phyloP scores from a whole-genome alignment of 2,113 vertebrate species.

The Phodopus roborovskii region DNA sequence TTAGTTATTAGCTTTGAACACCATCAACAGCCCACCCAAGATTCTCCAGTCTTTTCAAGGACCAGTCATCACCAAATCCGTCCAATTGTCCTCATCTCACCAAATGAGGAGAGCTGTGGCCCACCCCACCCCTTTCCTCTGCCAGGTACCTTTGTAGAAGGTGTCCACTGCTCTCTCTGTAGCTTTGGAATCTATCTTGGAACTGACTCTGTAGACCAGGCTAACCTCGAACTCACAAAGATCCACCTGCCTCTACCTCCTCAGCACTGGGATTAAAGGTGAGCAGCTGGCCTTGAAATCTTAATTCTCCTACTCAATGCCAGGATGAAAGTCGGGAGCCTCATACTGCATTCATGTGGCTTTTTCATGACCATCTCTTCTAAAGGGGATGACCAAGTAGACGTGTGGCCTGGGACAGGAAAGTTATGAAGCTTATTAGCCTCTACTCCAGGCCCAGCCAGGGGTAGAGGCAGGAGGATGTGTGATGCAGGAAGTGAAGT shows the following conservation, averaged over 20 bases:
- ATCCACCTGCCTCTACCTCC: too few relatives aligned
- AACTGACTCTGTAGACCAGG: too few relatives aligned
- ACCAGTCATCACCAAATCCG: neutral
- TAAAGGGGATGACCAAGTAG: neutral
- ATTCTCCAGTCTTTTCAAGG: neutral
- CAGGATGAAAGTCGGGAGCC: neutral
- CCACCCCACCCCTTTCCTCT: neutral
- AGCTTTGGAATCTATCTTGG: too few relatives aligned
- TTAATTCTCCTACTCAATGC: neutral
- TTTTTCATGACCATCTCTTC: neutral
- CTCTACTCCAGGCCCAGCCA: neutral
- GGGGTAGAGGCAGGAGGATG: neutral
- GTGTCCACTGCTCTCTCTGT: neutral
- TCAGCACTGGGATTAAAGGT: too few relatives aligned
- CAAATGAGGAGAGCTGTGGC: neutral
- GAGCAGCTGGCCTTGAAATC: neutral
- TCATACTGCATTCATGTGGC: neutral
- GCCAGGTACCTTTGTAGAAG: neutral
- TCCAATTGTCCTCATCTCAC: neutral
- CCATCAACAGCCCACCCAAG: neutral
- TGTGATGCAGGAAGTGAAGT: neutral
- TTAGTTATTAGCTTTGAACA: neutral
- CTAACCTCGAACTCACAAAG: too few relatives aligned
- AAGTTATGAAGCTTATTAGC: neutral
- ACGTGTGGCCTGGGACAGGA: neutral